Conservation (phyloP, 2,797 vertebrate species). For the Myripristis jacobus region DNA sequence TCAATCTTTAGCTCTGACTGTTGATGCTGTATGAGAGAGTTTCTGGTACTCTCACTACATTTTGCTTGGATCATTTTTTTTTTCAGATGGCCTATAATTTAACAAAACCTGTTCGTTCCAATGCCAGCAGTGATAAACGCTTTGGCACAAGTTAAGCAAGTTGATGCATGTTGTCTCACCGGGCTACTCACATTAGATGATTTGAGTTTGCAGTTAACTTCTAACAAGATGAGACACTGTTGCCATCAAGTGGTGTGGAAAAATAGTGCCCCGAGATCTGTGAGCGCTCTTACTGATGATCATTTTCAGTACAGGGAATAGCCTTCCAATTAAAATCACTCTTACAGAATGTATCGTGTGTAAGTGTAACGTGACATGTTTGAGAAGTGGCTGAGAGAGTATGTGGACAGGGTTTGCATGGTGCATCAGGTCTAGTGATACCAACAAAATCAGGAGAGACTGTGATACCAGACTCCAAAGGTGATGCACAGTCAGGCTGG, state of each 20-base stretch:
- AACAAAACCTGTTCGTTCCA: not conserved
- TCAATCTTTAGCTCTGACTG: not conserved
- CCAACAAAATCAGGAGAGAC: constrained; percentile 3
- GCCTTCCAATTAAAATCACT: not conserved
- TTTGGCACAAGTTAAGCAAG: not conserved
- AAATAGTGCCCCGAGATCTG: constrained; percentile 19
- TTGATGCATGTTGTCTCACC: constrained; percentile 10
- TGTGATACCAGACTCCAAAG: constrained; percentile 21
- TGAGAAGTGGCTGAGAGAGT: not conserved
- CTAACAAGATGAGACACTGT: constrained; percentile 70
- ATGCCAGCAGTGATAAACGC: not conserved
- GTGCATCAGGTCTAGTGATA: not conserved
- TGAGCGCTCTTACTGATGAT: not conserved
- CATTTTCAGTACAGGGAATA: not conserved
- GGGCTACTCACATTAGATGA: constrained; percentile 12
- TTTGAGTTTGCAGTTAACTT: constrained; percentile 7
- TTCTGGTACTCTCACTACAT: too few species aligned
- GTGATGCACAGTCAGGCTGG: constrained; percentile 39
- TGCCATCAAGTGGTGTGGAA: constrained; percentile 82
- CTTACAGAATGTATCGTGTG: not conserved
- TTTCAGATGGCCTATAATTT: not conserved
- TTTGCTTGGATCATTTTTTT: too few species aligned
- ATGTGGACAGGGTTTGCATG: not conserved
- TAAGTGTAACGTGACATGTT: constrained; percentile 10
- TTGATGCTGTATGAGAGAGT: not conserved